Evolutionary conservation across 2,113 vertebrate genomes (phyloP), one percentile per base, ranked within the genome.

Genomic region (Pelecanoides urinatrix): DNA sequence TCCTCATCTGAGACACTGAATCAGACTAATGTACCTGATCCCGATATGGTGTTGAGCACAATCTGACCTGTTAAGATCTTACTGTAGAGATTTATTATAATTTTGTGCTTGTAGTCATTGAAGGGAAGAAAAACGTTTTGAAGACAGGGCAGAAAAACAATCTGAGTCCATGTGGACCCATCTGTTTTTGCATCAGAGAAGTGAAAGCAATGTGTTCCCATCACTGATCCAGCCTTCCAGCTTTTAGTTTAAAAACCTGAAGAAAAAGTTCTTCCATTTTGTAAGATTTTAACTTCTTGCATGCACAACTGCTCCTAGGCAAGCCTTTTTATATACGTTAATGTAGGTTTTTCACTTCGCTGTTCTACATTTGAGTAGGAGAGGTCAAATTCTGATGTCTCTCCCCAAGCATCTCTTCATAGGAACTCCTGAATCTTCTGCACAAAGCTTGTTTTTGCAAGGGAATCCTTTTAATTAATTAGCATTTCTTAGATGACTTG

Each of bases 1-100:
- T 27, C 47, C 40, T 71, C n/a, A 78, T 13, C 42, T 30, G 36
- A 86, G 23, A 72, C 9, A 8, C 58, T 70, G 23, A 62, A 50
- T n/a, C 36, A 75, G 32, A 47, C n/a, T 76, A 34, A 63, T 3
- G 22, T 20, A 67, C 61, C 82, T 66, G 42, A 88, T 62, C 40
- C 47, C 1, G 7, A 44, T 8, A 59, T 0, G 6, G 44, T 25
- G 29, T 18, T 36, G 20, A 86, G 32, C 4, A 8, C 53, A 36
- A n/a, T 40, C 42, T 68, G 61, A 62, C 67, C 32, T 59, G 45
- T 61, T 82, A 70, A 30, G 36, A 74, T 61, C 49, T 47, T 40
- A 32, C 32, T 36, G 29, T 25, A 50, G 52, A 73, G 59, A 72
- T 67, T 55, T 62, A 66, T 40, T 91, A 61, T 10, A 19, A 62